phyloP scores from a whole-genome alignment of 2,797 vertebrate genomes.

The Falco berigora region DNA sequence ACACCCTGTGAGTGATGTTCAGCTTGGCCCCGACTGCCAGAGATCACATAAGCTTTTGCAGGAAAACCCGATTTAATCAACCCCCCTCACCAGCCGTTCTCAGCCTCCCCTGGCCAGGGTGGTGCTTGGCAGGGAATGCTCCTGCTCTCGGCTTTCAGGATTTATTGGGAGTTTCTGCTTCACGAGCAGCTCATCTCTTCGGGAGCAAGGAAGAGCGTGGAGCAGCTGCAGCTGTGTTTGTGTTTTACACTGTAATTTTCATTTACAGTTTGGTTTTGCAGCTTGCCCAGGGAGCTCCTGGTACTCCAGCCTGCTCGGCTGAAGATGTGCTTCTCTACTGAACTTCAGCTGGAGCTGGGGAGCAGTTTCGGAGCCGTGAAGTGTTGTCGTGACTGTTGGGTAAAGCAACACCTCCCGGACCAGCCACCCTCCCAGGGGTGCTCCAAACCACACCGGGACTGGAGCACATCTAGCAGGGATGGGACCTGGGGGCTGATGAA shows the following conservation, averaged over 20 bases:
- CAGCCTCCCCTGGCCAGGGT: background rate
- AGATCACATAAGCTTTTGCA: background rate
- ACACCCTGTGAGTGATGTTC: fast-evolving
- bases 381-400: background rate
- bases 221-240: fast-evolving
- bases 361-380: background rate
- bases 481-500: background rate
- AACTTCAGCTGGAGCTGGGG: background rate
- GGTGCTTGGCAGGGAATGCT: background rate
- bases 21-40: fast-evolving
- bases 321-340: fast-evolving
- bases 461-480: fast-evolving
- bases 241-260: background rate
- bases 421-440: background rate
- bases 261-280: background rate
- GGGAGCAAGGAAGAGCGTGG: background rate
- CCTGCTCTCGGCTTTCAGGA: background rate
- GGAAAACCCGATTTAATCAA: fast-evolving
- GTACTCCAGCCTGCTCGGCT: background rate
- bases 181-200: background rate
- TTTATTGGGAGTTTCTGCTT: background rate
- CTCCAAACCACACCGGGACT: fast-evolving
- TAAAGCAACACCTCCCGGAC: background rate
- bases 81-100: background rate
- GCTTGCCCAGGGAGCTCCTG: background rate